phyloP scores from a whole-genome alignment of 2,113 vertebrate genomes.

The Larimichthys polyactis region DNA sequence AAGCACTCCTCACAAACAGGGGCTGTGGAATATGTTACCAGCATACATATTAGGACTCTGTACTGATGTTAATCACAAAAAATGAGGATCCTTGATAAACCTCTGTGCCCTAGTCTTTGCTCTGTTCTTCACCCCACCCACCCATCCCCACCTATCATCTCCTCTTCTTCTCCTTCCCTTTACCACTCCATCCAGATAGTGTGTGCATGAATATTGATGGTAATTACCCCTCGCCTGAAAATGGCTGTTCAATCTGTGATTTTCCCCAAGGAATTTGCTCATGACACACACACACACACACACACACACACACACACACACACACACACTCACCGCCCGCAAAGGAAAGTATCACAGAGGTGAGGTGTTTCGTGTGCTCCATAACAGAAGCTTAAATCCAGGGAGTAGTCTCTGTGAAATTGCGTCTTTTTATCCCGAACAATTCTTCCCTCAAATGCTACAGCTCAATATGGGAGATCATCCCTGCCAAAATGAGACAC shows the following conservation, averaged over 20 bases:
- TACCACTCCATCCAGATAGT: constrained; percentile 38
- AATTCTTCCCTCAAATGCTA: constrained; percentile 36
- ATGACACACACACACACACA: constrained; percentile 42
- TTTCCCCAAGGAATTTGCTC: constrained; percentile 60
- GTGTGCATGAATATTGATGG: constrained; percentile 79
- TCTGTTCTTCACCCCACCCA: background rate
- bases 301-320: constrained; percentile 22
- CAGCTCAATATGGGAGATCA: constrained; percentile 28
- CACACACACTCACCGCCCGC: constrained; percentile 22
- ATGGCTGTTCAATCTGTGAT: constrained; percentile 70
- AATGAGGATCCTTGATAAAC: constrained; percentile 38
- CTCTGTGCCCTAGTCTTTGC: constrained; percentile 14
- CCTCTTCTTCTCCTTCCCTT: constrained; percentile 36
- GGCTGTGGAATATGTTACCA: constrained; percentile 7
- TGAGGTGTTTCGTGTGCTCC: constrained; percentile 48
- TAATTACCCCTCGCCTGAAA: constrained; percentile 72
- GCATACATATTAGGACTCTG: constrained; percentile 41
- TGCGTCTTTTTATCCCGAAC: constrained; percentile 37
- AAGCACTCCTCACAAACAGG: background rate
- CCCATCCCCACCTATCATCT: constrained; percentile 23
- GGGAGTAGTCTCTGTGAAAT: constrained; percentile 39
- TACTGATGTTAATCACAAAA: constrained; percentile 59
- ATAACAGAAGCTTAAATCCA: constrained; percentile 55
- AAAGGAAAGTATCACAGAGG: constrained; percentile 23
- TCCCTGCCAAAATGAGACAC: constrained; percentile 39